These are phyloP conservation scores for Petrocephalus schoutedeni DNA, from an alignment of 2,797 vertebrate genomes.

Conservation along the genomic window DNA sequence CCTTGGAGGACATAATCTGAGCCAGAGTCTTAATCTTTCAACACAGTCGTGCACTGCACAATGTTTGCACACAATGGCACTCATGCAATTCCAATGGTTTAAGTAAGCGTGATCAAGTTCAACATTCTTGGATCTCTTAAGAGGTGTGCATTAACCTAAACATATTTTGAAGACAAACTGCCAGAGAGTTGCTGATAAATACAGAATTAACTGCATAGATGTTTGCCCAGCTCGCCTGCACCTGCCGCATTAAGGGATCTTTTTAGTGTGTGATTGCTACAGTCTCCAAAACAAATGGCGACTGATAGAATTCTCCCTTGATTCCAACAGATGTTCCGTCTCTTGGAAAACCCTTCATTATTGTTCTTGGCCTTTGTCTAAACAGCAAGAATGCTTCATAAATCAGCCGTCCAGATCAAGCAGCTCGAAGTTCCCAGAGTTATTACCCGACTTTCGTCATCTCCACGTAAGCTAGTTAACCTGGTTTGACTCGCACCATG, in stretches of 20 bases:
- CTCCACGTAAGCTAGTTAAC: not conserved
- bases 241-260: not conserved
- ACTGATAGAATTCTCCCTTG: conserved; percentile 15
- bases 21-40: not conserved
- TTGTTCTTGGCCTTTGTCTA: conserved; percentile 18
- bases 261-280: conserved; percentile 11
- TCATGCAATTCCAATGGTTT: not conserved
- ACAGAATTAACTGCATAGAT: not conserved
- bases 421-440: conserved; percentile 2
- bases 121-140: conserved; percentile 11
- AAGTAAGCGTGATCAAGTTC: not conserved
- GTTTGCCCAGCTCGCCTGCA: not conserved
- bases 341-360: conserved; percentile 20
- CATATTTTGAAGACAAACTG: not conserved
- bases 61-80: not conserved
- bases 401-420: conserved; percentile 11
- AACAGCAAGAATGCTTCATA: conserved; percentile 20
- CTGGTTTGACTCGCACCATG: not conserved
- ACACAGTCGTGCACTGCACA: not conserved
- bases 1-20: not conserved
- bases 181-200: not conserved
- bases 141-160: conserved; percentile 3
- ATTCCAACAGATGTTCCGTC: conserved; percentile 23
- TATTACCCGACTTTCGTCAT: conserved; percentile 10
- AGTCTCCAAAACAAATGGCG: conserved; percentile 21